Conservation (phyloP, 2,888 invertebrate species). For the Cryptus armator region DNA sequence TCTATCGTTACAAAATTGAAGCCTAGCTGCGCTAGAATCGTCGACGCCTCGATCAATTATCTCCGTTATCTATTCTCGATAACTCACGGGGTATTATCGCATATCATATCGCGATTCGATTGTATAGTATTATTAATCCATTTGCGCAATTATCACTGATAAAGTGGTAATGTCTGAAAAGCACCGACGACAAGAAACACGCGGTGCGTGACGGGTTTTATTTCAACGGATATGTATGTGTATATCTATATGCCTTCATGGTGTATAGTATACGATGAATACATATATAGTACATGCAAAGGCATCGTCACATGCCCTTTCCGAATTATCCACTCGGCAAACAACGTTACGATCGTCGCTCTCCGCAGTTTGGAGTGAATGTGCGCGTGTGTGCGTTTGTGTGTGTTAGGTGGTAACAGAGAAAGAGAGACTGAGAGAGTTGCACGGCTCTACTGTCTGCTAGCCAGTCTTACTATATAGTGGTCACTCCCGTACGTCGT, state of each 20-base stretch:
- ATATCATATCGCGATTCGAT: background rate
- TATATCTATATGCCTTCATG: constrained; percentile 6
- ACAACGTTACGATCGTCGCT: constrained; percentile 66
- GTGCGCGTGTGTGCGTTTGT: no score
- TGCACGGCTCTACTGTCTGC: background rate
- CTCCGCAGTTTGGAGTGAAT: constrained; percentile 23
- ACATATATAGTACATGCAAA: constrained; percentile 7
- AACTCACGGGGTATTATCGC: background rate
- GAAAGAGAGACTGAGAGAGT: background rate
- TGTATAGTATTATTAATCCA: constrained; percentile 33
- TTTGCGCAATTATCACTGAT: constrained; percentile 43
- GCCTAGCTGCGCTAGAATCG: background rate
- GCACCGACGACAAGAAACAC: constrained; percentile 19
- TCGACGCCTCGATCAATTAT: background rate
- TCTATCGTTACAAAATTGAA: background rate
- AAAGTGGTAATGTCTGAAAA: constrained; percentile 18
- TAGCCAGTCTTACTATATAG: background rate
- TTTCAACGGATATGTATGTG: constrained; percentile 9
- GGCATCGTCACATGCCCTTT: constrained; percentile 40
- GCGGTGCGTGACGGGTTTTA: constrained; percentile 41
- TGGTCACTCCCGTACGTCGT: constrained; percentile 42
- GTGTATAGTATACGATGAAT: constrained; percentile 14
- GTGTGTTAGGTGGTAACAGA: background rate
- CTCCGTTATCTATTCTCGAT: background rate
- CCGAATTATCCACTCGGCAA: constrained; percentile 64